phyloP scores from a whole-genome alignment of 2,113 vertebrate species.

The Micronycteris hirsuta region DNA sequence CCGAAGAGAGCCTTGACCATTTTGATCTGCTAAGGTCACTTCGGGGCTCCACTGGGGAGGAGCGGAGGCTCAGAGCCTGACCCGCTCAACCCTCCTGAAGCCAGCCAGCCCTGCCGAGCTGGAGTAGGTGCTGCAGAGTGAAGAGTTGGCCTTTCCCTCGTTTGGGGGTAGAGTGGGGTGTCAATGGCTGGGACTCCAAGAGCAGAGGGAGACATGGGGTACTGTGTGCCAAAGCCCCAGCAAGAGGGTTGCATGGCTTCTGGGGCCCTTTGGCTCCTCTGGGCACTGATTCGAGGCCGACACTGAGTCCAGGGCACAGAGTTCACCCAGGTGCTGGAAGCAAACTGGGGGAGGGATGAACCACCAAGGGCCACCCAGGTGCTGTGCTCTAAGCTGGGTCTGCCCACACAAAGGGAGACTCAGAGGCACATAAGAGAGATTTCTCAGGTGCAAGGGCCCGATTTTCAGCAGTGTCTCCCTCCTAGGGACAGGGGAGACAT shows the following conservation, averaged over 20 bases:
- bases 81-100: background rate
- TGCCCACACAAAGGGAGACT: background rate
- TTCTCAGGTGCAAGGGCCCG: background rate
- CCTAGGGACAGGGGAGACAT: background rate
- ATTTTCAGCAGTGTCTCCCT: background rate
- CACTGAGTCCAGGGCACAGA: background rate
- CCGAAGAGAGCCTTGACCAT: slow-evolving; percentile 58
- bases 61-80: background rate
- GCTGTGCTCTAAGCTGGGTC: background rate
- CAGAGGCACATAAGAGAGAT: background rate
- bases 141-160: background rate
- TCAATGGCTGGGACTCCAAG: background rate
- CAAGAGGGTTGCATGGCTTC: background rate
- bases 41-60: slow-evolving; percentile 38
- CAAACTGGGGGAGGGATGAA: background rate
- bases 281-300: background rate
- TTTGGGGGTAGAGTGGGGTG: background rate
- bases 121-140: background rate
- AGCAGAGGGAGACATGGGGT: background rate
- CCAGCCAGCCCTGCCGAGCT: background rate
- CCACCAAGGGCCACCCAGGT: background rate
- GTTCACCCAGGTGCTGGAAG: background rate
- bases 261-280: background rate
- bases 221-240: background rate
- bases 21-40: slow-evolving; percentile 63